Percentiles rank a stretch among this genome's conserved stretches.
These are phyloP conservation scores for Laterallus jamaicensis DNA, from an alignment of 2,113 vertebrate genomes.

Conservation along the genomic window DNA sequence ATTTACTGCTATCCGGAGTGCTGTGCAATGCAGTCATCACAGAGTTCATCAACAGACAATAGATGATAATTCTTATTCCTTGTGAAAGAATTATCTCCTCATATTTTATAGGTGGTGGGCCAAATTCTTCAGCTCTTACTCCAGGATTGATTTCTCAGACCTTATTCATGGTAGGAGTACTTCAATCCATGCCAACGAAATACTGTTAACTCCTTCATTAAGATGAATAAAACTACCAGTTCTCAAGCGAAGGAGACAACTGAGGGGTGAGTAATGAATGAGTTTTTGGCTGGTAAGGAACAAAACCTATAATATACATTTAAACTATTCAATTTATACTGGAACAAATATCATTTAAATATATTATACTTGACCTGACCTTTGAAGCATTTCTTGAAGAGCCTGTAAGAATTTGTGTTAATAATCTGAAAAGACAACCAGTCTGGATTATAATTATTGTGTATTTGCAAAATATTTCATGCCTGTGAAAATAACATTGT, in stretches of 20 bases:
- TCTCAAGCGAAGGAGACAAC: neutral
- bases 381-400: neutral
- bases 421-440: neutral
- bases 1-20: slow-evolving; percentile 57
- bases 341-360: neutral
- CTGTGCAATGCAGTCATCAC: slow-evolving; percentile 19
- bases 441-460: neutral
- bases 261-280: neutral
- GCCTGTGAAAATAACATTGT: neutral
- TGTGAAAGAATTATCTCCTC: slow-evolving; percentile 29
- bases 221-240: neutral
- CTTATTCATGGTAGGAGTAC: neutral
- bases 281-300: neutral
- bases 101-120: slow-evolving; percentile 16
- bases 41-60: slow-evolving; percentile 55
- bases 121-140: neutral
- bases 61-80: slow-evolving; percentile 30
- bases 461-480: slow-evolving; percentile 1
- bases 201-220: neutral
- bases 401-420: neutral
- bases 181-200: neutral
- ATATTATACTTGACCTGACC: neutral
- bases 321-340: neutral
- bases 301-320: neutral
- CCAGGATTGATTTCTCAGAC: neutral